These are phyloP conservation scores for Beris morrisii DNA, from an alignment of 2,888 invertebrate species.

Conservation along the genomic window DNA sequence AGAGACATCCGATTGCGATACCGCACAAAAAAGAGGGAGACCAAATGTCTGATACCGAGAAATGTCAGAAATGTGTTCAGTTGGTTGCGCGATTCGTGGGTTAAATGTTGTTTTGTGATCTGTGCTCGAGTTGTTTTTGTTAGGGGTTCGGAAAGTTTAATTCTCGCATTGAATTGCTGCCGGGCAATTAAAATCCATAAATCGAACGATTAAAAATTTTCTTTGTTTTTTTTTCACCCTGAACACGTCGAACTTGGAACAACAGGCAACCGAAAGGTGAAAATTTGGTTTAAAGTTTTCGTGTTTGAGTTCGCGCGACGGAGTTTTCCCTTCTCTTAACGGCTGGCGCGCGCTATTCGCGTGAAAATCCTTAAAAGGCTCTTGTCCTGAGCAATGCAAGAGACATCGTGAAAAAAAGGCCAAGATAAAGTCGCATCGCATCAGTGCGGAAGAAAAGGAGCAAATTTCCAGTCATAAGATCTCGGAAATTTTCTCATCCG, in stretches of 20 bases:
- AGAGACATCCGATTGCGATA: no score
- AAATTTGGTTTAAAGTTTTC: background rate
- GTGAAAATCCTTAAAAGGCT: background rate
- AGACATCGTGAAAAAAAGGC: background rate
- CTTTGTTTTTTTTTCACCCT: no score
- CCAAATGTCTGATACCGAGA: background rate
- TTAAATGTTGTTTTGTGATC: background rate
- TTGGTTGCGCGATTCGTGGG: conserved; percentile 23
- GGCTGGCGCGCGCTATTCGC: background rate
- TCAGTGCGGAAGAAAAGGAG: background rate
- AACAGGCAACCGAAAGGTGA: no score
- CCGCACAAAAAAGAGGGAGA: no score
- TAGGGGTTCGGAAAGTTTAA: no score
- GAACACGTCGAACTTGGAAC: no score
- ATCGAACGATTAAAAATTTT: no score
- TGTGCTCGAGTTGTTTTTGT: background rate
- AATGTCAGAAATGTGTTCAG: conserved; percentile 16
- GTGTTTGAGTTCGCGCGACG: background rate
- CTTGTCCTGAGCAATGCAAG: background rate
- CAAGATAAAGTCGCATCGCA: background rate
- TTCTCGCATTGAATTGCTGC: no score
- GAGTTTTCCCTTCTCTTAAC: background rate
- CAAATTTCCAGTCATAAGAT: conserved; percentile 1
- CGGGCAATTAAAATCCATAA: no score
- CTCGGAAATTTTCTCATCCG: background rate